These are phyloP conservation scores for Dinoponera quadriceps DNA, from an alignment of 1,140 invertebrate genomes.

Conservation along the genomic window DNA sequence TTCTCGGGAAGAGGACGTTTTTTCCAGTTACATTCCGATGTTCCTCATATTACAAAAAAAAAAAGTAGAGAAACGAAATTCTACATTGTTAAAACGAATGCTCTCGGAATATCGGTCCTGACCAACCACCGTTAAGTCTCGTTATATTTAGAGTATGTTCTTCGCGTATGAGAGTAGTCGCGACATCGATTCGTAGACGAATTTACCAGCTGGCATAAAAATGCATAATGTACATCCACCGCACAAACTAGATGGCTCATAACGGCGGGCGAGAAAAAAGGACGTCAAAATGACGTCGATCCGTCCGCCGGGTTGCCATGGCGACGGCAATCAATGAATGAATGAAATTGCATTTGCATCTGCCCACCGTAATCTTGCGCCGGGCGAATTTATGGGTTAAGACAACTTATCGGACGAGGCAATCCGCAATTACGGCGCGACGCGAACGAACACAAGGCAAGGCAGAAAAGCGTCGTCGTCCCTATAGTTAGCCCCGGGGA, in stretches of 20 bases:
- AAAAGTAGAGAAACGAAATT: too few species aligned
- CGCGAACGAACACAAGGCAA: conserved; percentile 7
- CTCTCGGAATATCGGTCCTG: too few species aligned
- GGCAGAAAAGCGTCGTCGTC: background rate
- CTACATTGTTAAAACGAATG: too few species aligned
- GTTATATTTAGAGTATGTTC: too few species aligned
- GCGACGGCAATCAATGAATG: conserved; percentile 75
- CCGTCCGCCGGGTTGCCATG: conserved; percentile 64
- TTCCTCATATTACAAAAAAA: too few species aligned
- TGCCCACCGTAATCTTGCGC: conserved; percentile 32
- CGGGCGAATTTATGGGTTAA: conserved; percentile 46
- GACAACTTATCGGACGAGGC: conserved; percentile 65
- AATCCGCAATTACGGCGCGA: conserved; percentile 53
- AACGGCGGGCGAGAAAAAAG: conserved; percentile 19
- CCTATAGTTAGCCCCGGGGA: background rate
- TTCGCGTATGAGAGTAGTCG: too few species aligned
- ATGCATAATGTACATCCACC: conserved; percentile 17
- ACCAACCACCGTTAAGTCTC: too few species aligned
- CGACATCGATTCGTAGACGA: background rate
- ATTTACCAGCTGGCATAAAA: conserved; percentile 10
- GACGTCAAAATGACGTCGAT: conserved; percentile 55
- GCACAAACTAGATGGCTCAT: conserved; percentile 21
- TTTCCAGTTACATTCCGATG: too few species aligned
- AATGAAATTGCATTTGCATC: conserved; percentile 78
- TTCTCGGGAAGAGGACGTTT: too few species aligned